Percentiles rank a stretch among this genome's conserved stretches.
phyloP scores from a whole-genome alignment of 2,113 vertebrate species.

The Ceyx cyanopectus region DNA sequence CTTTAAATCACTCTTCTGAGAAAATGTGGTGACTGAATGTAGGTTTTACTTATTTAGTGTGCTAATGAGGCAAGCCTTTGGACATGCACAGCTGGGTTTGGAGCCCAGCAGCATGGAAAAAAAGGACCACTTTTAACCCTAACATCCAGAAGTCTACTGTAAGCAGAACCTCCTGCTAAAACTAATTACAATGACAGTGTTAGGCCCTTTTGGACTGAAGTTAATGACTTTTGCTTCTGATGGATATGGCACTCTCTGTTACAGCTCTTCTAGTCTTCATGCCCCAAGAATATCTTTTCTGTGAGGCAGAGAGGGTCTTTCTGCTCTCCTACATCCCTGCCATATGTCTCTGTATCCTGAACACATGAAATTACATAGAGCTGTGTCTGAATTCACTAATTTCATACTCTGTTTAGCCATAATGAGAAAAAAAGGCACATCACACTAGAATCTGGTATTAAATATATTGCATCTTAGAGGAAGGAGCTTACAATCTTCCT shows the following conservation, averaged over 20 bases:
- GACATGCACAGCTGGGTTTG: neutral
- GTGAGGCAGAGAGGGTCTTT: neutral
- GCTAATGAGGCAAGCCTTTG: neutral
- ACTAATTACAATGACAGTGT: neutral
- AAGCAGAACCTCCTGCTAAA: neutral
- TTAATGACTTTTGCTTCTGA: neutral
- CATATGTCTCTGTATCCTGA: neutral
- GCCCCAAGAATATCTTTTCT: neutral
- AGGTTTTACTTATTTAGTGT: neutral
- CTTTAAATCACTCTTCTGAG: neutral
- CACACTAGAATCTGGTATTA: neutral
- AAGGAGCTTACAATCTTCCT: neutral
- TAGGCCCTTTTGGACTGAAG: neutral
- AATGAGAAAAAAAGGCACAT: neutral
- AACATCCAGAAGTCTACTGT: neutral
- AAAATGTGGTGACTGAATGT: neutral
- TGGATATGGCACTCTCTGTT: neutral
- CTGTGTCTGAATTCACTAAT: neutral
- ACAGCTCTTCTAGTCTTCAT: neutral
- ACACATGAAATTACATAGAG: neutral
- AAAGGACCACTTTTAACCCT: neutral
- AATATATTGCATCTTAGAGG: neutral
- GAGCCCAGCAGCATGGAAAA: neutral
- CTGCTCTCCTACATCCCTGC: neutral
- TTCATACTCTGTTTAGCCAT: conserved; percentile 18